Evolutionary conservation across 2,888 invertebrate species (phyloP).

Genomic region (Kryphioiulus occultus): DNA sequence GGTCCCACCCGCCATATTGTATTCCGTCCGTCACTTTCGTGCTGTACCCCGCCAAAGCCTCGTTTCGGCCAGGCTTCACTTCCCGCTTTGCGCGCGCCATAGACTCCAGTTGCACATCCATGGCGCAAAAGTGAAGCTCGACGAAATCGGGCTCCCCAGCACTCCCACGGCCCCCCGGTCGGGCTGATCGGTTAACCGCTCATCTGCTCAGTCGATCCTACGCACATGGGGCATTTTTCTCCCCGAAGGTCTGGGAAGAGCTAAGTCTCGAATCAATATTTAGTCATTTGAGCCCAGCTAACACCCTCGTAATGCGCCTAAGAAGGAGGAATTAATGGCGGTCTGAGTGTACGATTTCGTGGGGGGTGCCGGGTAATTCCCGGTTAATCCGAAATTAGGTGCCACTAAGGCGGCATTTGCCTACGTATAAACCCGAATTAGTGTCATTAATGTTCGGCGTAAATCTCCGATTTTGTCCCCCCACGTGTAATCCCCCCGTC

Average conservation of each 20-base stretch:
- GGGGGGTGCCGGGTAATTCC: neutral
- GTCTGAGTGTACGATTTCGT: neutral
- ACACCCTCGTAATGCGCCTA: neutral
- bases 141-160: too few species aligned
- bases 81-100: neutral
- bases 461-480: constrained; percentile 23
- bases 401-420: constrained; percentile 3
- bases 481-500: neutral
- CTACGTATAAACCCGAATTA: constrained; percentile 15
- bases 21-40: too few species aligned
- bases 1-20: too few species aligned
- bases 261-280: neutral
- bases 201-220: neutral
- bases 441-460: neutral
- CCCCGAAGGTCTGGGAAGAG: neutral
- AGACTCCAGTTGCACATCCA: neutral
- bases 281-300: neutral
- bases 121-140: neutral
- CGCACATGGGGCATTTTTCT: neutral
- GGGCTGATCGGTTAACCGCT: neutral
- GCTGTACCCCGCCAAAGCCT: too few species aligned
- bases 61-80: neutral
- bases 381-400: neutral
- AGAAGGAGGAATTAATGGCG: too few species aligned
- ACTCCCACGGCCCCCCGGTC: neutral